Evolutionary conservation across 2,888 invertebrate species (phyloP).

Genomic region (Marronus borbonicus): DNA sequence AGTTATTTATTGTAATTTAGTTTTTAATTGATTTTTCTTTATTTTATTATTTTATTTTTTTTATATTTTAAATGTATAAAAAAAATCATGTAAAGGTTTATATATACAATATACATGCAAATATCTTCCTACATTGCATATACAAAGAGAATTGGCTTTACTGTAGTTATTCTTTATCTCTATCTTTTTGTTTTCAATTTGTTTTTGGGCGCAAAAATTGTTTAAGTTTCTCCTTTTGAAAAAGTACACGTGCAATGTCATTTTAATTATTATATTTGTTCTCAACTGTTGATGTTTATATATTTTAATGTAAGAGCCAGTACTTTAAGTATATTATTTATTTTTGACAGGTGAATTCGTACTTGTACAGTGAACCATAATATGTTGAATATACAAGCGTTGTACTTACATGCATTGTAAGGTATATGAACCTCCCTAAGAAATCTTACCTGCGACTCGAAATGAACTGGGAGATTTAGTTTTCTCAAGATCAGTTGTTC

Average conservation of each 20-base stretch:
- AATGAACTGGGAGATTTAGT: conserved; percentile 47
- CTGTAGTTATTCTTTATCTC: conserved; percentile 32
- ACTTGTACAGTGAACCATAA: conserved; percentile 64
- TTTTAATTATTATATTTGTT: conserved; percentile 63
- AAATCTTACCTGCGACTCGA: conserved; percentile 34
- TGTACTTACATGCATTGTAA: conserved; percentile 55
- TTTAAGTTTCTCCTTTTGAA: conserved; percentile 42
- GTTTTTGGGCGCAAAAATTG: conserved; percentile 35
- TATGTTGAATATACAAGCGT: conserved; percentile 56
- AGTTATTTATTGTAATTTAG: conserved; percentile 67
- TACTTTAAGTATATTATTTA: conserved; percentile 70
- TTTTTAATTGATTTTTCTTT: conserved; percentile 51
- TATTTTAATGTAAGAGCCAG: conserved; percentile 71
- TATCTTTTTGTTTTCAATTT: conserved; percentile 41
- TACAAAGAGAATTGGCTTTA: conserved; percentile 58
- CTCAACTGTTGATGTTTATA: conserved; percentile 70
- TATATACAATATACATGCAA: conserved; percentile 60
- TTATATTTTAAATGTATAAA: conserved; percentile 66
- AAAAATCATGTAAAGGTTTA: conserved; percentile 45
- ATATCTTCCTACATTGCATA: conserved; percentile 62
- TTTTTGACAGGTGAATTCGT: conserved; percentile 60
- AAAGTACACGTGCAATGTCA: conserved; percentile 55
- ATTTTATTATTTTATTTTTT: conserved; percentile 62
- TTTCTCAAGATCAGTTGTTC: conserved; percentile 3
- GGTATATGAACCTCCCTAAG: conserved; percentile 38